A percentile compares a stretch with the other conserved stretches of the same genome.
phyloP scores from a whole-genome alignment of 1,140 invertebrate genomes.

The Bombyx mandarina region DNA sequence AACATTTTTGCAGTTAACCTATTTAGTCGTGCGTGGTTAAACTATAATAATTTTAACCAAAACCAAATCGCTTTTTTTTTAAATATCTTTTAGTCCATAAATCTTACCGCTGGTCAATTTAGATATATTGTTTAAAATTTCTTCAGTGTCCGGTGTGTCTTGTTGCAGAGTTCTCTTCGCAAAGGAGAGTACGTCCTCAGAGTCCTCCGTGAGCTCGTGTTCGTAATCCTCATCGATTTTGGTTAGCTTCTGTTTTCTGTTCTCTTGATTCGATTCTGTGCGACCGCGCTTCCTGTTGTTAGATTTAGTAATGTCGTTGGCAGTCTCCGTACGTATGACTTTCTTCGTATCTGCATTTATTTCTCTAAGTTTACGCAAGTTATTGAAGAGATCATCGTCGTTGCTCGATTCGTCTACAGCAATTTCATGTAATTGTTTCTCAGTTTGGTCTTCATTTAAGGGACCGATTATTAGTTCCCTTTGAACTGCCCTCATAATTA shows the following conservation, averaged over 20 bases:
- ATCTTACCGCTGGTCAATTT: conserved; percentile 34
- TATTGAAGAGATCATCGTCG: conserved; percentile 53
- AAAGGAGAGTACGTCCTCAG: conserved; percentile 52
- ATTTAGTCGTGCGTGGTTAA: no score
- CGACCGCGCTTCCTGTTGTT: conserved; percentile 35
- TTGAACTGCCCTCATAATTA: conserved; percentile 52
- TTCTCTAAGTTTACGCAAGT: conserved; percentile 44
- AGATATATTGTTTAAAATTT: conserved; percentile 37
- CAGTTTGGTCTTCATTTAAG: not conserved
- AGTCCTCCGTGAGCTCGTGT: conserved; percentile 14
- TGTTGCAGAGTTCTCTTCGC: conserved; percentile 52
- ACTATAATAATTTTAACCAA: no score
- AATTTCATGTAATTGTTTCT: conserved; percentile 1
- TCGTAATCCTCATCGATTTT: conserved; percentile 43
- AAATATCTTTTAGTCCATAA: not conserved
- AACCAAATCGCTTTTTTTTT: no score
- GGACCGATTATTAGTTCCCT: conserved; percentile 45
- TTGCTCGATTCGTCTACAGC: conserved; percentile 30
- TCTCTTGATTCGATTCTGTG: conserved; percentile 30
- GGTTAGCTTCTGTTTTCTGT: conserved; percentile 36
- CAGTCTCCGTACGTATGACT: conserved; percentile 2
- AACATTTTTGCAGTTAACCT: no score
- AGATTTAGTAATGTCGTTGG: conserved; percentile 3
- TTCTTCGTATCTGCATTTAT: conserved; percentile 12
- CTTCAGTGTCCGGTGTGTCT: conserved; percentile 50